Base-by-base conservation (phyloP, 2,113 vertebrate genomes). In the Oxyura jamaicensis region DNA sequence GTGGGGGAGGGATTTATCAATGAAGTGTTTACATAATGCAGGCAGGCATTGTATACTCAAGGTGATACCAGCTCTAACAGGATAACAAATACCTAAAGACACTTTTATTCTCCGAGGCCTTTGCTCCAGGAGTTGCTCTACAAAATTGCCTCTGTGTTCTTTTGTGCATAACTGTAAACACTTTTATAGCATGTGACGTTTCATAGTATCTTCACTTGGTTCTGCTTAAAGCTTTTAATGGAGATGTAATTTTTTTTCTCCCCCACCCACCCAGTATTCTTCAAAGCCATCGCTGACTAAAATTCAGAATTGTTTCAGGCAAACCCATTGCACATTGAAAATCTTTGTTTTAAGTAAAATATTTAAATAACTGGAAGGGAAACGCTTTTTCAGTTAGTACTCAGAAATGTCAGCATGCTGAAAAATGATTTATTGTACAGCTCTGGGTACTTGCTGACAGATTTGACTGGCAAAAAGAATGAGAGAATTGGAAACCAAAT, bases 1-100 rank as follows among this genome's bases (percentile, higher is more conserved):
- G 90, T 65, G 91, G 90, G 91, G 94, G 91, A 94, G 93, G 96
- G 95, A 96, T 95, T 95, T 97, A 95, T 94, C 97, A 95, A 87
- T 96, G 96, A 58, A 31, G 82, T 90, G 91, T 95, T 93, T 96
- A 97, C 94, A 96, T 96, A 94, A 97, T 96, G 94, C 94, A 87
- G 97, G 89, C 95, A 94, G 95, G 96, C 96, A n/a, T 66, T 76
- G 95, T 91, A 60, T 88, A 77, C 96, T 90, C 96, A 94, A 95
- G 95, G 93, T 96, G 96, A 94, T 96, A 85, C 8, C 96, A 72
- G 21, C 95, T 91, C 19, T 93, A 96, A 94, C 87, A 90, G 86
- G 92, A 39, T 90, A 97, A 96, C 92, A 96, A 97, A 96, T 88
- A 90, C 55, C 95, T 90, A 93, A 97, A 96, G 87, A 94, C 91